These are phyloP conservation scores for Spheniscus mendiculus DNA, from an alignment of 2,113 vertebrate genomes.

Conservation along the genomic window DNA sequence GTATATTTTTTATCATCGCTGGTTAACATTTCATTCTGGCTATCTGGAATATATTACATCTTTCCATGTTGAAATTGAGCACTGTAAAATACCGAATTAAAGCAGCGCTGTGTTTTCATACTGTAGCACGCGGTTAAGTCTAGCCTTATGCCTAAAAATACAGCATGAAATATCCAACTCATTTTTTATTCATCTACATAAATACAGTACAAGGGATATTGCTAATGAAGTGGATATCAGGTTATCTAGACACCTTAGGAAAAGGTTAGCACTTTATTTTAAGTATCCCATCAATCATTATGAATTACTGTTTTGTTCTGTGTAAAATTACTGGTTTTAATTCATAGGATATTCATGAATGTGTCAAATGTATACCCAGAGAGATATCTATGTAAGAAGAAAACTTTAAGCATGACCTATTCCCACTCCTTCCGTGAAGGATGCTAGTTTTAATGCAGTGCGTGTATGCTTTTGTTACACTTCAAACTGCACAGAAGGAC, in stretches of 20 bases:
- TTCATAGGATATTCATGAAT: conserved; percentile 54
- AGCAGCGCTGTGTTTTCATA: neutral
- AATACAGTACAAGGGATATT: conserved; percentile 13
- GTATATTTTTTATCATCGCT: neutral
- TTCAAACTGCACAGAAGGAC: neutral
- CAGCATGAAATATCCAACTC: neutral
- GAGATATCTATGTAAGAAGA: neutral
- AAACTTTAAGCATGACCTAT: conserved; percentile 13
- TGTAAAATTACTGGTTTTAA: conserved; percentile 59
- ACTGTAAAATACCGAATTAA: neutral
- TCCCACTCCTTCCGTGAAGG: neutral
- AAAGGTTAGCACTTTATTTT: conserved; percentile 58
- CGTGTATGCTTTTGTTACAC: neutral
- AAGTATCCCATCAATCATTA: conserved; percentile 51
- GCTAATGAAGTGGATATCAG: conserved; percentile 44
- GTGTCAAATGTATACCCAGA: conserved; percentile 41
- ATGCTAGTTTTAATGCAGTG: neutral
- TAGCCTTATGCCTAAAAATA: neutral
- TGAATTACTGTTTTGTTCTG: conserved; percentile 42
- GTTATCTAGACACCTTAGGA: conserved; percentile 43
- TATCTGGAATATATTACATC: neutral
- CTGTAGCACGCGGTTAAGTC: neutral
- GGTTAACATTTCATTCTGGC: neutral
- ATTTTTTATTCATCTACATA: conserved; percentile 31
- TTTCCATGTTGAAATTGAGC: conserved; percentile 8